A percentile compares a stretch with the other conserved stretches of the same genome.
Conservation (phyloP, 2,113 vertebrate genomes). For the Pseudopipra pipra region DNA sequence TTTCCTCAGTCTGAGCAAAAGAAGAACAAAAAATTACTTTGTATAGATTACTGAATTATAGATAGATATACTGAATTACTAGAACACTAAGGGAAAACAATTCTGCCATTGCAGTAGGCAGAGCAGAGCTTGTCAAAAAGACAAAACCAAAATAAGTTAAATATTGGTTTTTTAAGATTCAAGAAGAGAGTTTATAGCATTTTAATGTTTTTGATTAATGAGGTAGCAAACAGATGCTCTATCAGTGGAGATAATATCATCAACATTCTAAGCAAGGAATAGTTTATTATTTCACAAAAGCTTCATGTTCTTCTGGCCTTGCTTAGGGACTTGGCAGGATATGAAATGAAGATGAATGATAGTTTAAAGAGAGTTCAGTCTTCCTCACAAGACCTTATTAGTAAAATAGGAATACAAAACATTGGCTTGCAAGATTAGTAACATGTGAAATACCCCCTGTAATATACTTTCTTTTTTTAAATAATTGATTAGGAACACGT, state of each 20-base stretch:
- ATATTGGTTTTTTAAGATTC: constrained; percentile 22
- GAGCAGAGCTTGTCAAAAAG: background rate
- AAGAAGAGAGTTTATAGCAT: background rate
- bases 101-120: background rate
- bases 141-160: background rate
- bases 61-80: background rate
- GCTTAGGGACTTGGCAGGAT: constrained; percentile 51
- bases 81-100: background rate
- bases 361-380: constrained; percentile 33
- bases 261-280: background rate
- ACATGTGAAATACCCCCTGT: background rate
- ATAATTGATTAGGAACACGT: constrained; percentile 27
- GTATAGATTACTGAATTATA: background rate
- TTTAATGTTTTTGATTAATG: constrained; percentile 40
- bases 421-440: background rate
- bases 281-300: constrained; percentile 55
- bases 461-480: background rate
- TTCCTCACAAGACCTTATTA: constrained; percentile 41
- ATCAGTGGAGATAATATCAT: constrained; percentile 39
- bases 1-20: constrained; percentile 4
- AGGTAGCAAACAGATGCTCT: constrained; percentile 49
- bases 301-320: constrained; percentile 47
- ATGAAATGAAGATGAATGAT: constrained; percentile 62
- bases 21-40: background rate
- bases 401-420: constrained; percentile 13